Percentiles rank a stretch among this genome's conserved stretches.
Conservation (phyloP, 2,797 vertebrate species). For the Gambelia wislizenii region DNA sequence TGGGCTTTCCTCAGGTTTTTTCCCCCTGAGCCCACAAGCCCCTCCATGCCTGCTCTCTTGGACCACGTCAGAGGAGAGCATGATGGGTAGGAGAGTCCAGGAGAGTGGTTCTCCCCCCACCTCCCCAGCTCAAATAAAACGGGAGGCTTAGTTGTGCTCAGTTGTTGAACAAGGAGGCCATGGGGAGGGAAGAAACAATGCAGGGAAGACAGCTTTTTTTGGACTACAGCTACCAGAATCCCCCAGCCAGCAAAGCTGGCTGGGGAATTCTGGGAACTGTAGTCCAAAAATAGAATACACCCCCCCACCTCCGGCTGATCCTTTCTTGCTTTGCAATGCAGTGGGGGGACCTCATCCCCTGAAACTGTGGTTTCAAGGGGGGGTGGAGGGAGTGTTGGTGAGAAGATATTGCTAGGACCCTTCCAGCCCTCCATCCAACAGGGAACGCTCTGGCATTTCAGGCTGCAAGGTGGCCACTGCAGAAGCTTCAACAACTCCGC, state of each 20-base stretch:
- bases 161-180: accelerated
- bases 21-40: too few relatives aligned
- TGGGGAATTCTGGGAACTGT: too few relatives aligned
- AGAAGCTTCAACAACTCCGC: neutral
- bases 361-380: neutral
- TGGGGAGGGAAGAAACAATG: neutral
- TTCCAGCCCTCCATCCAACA: neutral
- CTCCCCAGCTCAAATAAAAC: neutral
- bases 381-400: neutral
- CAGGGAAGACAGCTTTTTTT: too few relatives aligned
- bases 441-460: neutral
- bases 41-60: neutral
- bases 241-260: neutral
- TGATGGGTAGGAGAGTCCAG: neutral
- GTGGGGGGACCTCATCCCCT: too few relatives aligned
- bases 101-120: too few relatives aligned
- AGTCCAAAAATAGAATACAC: neutral
- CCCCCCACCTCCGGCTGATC: neutral
- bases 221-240: neutral
- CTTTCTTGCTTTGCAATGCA: neutral
- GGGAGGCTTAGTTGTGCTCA: neutral
- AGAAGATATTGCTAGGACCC: neutral
- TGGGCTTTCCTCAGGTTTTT: neutral
- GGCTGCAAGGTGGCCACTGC: neutral
- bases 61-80: neutral